Base-by-base conservation (phyloP, 1,140 invertebrate genomes). In the Panulirus ornatus region DNA sequence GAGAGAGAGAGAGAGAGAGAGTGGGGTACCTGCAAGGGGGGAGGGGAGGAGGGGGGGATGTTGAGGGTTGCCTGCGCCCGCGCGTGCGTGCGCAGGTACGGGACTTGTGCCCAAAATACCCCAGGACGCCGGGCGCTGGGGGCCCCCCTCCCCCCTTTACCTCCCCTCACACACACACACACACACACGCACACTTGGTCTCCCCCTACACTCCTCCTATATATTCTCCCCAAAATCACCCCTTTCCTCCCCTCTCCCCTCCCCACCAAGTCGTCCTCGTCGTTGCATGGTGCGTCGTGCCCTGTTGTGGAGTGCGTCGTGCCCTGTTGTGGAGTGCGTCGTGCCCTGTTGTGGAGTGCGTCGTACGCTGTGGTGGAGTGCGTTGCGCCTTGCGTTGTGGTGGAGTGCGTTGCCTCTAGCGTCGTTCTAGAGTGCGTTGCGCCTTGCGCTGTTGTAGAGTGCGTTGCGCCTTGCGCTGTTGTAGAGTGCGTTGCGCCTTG, bases 51-150 rank as follows among this genome's bases (percentile, higher is more conserved):
- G 82, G 0, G 0, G 66, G 22, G 40, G 81, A 27, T 0, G 76
- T 27, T 2, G 47, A 22, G 30, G 47, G 27, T 6, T 76, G 38
- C 14, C 6, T 34, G 76, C 40, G n/a, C 11, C 6, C 40, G 38
- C n/a, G 16, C 27, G 38, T 30, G 8, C 11, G 44, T 30, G 11
- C 34, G 34, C 11, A 34, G 70, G 73, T 19, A 11, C 30, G 84
- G 84, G 44, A n/a, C 71, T 11, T 19, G 51, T 78, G 71, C 71
- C 84, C 84, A 86, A 86, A 86, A 86, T 86, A 86, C 84, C 84
- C 58, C 30, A 58, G 51, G 84, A 73, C 47, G 84, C 44, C 58
- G 47, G 73, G 47, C 84, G 34, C 30, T 38, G 84, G 84, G 58
- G 83, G 83, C 19, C 22, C 40, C 19, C n/a, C 30, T 2, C 40